These are phyloP conservation scores for Liparis tanakae DNA, from an alignment of 2,797 vertebrate species.

Conservation along the genomic window DNA sequence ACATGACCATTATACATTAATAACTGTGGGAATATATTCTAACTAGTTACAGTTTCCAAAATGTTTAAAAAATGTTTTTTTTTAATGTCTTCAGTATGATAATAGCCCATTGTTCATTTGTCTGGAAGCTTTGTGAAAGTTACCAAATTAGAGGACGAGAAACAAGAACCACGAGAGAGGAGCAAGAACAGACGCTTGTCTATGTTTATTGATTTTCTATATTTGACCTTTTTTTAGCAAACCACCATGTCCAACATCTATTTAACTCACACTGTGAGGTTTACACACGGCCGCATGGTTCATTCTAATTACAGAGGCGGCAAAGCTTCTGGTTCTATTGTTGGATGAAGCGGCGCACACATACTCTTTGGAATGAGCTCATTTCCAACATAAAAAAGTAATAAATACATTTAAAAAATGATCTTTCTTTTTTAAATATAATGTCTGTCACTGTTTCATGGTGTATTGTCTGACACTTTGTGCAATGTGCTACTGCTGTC, in stretches of 20 bases:
- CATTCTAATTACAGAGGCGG: constrained; percentile 21
- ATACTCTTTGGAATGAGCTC: constrained; percentile 12
- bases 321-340: constrained; percentile 14
- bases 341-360: background rate
- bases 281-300: background rate
- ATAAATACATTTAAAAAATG: background rate
- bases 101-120: constrained; percentile 1
- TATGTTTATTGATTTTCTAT: background rate
- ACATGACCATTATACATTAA: background rate
- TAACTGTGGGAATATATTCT: too few species aligned
- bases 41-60: background rate
- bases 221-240: background rate
- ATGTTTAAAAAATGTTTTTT: background rate
- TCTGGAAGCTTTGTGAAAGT: constrained; percentile 1
- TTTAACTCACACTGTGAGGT: background rate
- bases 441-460: too few species aligned
- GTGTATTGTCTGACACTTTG: too few species aligned
- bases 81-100: background rate
- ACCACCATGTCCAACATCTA: background rate
- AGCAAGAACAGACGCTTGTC: background rate
- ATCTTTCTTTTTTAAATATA: too few species aligned
- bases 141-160: background rate
- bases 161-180: background rate
- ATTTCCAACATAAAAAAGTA: background rate
- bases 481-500: too few species aligned